Conservation (phyloP, 1,140 invertebrate genomes). For the Drosophila neocordata region DNA sequence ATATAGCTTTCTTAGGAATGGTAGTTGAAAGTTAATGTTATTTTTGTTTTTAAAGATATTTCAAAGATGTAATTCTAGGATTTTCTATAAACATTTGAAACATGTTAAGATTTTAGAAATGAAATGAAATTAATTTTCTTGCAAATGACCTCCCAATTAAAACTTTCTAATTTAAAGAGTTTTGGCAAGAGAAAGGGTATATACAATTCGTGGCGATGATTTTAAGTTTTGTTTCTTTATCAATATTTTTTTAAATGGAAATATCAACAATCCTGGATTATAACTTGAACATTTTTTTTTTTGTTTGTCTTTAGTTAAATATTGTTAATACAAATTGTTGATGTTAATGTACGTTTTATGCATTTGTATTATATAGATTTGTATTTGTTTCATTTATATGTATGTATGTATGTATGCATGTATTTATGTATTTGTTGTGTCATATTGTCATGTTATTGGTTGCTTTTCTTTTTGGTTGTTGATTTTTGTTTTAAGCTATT, state of each 20-base stretch:
- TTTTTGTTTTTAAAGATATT: not conserved
- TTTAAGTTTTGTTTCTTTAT: not conserved
- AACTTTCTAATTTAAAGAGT: not conserved
- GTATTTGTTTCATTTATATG: slow-evolving; percentile 23
- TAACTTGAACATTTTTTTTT: slow-evolving; percentile 36
- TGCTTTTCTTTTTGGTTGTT: slow-evolving; percentile 30
- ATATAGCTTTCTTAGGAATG: not conserved
- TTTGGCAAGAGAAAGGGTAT: not conserved
- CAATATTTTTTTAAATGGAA: not conserved
- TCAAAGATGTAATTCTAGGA: not conserved
- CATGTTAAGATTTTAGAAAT: too few species aligned
- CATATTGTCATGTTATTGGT: slow-evolving; percentile 78
- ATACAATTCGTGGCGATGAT: not conserved
- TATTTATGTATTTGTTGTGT: slow-evolving; percentile 50
- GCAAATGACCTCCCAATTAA: too few species aligned
- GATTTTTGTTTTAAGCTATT: slow-evolving; percentile 50
- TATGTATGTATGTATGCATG: slow-evolving; percentile 29
- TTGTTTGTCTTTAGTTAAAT: slow-evolving; percentile 40
- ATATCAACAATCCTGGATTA: slow-evolving; percentile 15
- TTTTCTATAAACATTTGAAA: too few species aligned
- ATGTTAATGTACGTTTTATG: slow-evolving; percentile 24
- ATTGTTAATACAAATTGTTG: slow-evolving; percentile 21
- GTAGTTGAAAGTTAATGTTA: not conserved
- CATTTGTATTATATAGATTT: slow-evolving; percentile 23
- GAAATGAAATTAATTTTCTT: too few species aligned